These are phyloP conservation scores for Agrilus planipennis DNA, from an alignment of 1,140 invertebrate species.

Conservation along the genomic window DNA sequence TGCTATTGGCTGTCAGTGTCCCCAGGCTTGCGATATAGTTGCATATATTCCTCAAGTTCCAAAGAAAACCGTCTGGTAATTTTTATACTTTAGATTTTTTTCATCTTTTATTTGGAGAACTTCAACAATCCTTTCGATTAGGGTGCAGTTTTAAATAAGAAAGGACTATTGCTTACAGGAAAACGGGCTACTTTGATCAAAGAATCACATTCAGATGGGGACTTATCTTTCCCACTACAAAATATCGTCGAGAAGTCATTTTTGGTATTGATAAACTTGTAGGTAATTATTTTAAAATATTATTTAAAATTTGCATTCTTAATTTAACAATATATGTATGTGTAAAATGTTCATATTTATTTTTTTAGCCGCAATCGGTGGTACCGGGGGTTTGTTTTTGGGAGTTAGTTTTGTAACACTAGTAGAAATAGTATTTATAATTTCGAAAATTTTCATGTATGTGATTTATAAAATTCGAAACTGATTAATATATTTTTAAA, in stretches of 20 bases:
- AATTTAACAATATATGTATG: not conserved
- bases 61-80: slow-evolving; percentile 34
- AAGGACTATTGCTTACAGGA: slow-evolving; percentile 14
- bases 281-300: slow-evolving; percentile 25
- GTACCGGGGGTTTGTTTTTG: slow-evolving; percentile 38
- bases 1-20: slow-evolving; percentile 41
- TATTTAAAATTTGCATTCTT: not conserved
- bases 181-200: slow-evolving; percentile 23
- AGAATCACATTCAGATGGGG: slow-evolving; percentile 27
- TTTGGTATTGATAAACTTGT: slow-evolving; percentile 45
- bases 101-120: not conserved
- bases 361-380: slow-evolving; percentile 39
- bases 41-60: slow-evolving; percentile 42
- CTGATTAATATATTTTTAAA: no score
- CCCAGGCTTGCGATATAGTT: slow-evolving; percentile 41
- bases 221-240: slow-evolving; percentile 33
- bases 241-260: slow-evolving; percentile 42
- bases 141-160: not conserved
- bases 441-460: no score
- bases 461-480: no score
- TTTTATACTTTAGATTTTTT: not conserved
- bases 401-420: slow-evolving; percentile 39
- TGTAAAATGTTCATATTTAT: not conserved
- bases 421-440: slow-evolving; percentile 35
- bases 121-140: not conserved